Conservation (phyloP, 2,888 invertebrate species). For the Idaea dimidiata region DNA sequence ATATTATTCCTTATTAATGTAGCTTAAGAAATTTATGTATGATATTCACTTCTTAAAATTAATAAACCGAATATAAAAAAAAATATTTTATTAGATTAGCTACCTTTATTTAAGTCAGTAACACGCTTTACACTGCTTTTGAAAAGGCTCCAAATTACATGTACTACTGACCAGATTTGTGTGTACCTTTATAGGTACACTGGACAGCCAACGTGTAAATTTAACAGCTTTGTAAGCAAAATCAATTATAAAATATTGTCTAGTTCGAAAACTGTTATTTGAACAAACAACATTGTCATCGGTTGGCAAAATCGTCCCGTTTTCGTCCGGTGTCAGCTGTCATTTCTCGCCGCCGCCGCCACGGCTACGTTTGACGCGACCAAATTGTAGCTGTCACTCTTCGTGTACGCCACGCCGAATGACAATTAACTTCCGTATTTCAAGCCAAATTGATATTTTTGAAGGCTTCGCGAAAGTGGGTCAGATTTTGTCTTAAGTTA, state of each 20-base stretch:
- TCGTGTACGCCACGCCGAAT: constrained; percentile 32
- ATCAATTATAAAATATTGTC: background rate
- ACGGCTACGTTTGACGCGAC: constrained; percentile 43
- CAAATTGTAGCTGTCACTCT: constrained; percentile 60
- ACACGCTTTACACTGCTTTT: too few species aligned
- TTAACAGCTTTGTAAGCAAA: background rate
- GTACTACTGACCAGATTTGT: too few species aligned
- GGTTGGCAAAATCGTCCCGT: constrained; percentile 31
- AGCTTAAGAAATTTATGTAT: too few species aligned
- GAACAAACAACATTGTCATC: constrained; percentile 43
- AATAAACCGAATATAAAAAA: too few species aligned
- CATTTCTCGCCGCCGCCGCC: constrained; percentile 36
- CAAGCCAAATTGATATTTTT: constrained; percentile 41
- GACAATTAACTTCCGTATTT: constrained; percentile 51
- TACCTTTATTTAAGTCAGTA: too few species aligned
- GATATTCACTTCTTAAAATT: too few species aligned
- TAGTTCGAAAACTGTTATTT: constrained; percentile 8
- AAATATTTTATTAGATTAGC: too few species aligned
- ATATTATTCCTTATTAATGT: too few species aligned
- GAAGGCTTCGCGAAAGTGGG: background rate
- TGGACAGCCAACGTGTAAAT: background rate
- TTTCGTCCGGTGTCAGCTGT: constrained; percentile 37
- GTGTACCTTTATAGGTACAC: too few species aligned
- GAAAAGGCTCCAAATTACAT: too few species aligned
- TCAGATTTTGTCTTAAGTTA: background rate